Evolutionary conservation across 2,888 invertebrate species (phyloP).

Genomic region (Eilema depressum): DNA sequence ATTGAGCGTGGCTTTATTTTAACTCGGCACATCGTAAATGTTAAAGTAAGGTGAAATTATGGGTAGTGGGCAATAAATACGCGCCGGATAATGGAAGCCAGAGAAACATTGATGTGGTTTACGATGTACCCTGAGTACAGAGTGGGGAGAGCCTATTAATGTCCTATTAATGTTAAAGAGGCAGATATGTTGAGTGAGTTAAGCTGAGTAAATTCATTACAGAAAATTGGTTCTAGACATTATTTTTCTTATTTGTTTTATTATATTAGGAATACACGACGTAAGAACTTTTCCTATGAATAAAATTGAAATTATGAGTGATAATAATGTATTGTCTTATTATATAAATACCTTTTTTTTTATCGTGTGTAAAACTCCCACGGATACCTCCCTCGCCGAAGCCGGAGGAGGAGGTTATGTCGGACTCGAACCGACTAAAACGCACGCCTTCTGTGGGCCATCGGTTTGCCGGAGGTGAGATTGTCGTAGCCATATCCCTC

Average conservation of each 20-base stretch:
- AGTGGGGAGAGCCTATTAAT: conserved; percentile 48
- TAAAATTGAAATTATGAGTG: background rate
- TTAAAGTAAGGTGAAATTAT: conserved; percentile 62
- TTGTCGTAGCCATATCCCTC: too few relatives aligned
- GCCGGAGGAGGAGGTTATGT: too few relatives aligned
- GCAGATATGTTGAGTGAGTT: conserved; percentile 24
- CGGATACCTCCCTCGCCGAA: too few relatives aligned
- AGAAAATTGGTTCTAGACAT: background rate
- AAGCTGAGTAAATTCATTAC: conserved; percentile 22
- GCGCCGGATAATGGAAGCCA: conserved; percentile 50
- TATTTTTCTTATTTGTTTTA: background rate
- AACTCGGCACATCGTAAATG: conserved; percentile 68
- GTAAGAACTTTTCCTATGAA: background rate
- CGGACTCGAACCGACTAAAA: too few relatives aligned
- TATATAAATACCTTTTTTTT: too few relatives aligned
- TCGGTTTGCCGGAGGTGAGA: too few relatives aligned
- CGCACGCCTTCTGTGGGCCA: too few relatives aligned
- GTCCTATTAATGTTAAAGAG: conserved; percentile 37
- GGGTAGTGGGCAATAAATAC: conserved; percentile 55
- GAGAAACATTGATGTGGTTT: conserved; percentile 51
- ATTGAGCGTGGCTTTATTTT: conserved; percentile 76
- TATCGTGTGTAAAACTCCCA: too few relatives aligned
- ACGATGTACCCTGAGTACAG: conserved; percentile 40
- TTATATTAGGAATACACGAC: too few relatives aligned
- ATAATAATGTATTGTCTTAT: too few relatives aligned